Evolutionary conservation across 1,140 invertebrate genomes (phyloP).

Genomic region (Megalonaias nervosa): DNA sequence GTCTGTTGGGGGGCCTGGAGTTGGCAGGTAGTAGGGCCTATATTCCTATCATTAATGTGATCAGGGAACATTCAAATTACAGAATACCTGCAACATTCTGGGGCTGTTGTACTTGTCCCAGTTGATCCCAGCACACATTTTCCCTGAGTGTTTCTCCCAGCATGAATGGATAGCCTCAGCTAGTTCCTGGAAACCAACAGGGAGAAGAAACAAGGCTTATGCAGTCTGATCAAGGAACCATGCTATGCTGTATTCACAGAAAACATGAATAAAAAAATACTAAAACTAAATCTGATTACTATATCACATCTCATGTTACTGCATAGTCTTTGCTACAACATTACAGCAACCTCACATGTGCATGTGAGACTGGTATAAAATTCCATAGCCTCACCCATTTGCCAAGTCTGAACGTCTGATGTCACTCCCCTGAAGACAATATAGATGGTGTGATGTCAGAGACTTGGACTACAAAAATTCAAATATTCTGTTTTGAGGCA

Average conservation of each 20-base stretch:
- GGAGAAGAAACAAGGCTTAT: neutral
- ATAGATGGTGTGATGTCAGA: no score
- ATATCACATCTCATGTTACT: no score
- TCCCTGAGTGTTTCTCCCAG: slow-evolving; percentile 71
- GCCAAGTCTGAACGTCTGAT: no score
- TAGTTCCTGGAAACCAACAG: slow-evolving; percentile 60
- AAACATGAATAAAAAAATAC: neutral
- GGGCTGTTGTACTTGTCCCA: slow-evolving; percentile 74
- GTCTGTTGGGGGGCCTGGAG: no score
- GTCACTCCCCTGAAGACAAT: no score
- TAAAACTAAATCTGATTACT: neutral
- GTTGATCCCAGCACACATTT: slow-evolving; percentile 71
- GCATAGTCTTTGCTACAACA: neutral
- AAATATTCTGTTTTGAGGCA: no score
- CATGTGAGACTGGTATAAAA: no score
- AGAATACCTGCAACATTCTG: slow-evolving; percentile 72
- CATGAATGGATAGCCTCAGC: slow-evolving; percentile 68
- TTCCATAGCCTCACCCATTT: no score
- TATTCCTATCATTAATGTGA: no score
- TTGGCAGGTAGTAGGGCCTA: no score
- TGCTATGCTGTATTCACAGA: neutral
- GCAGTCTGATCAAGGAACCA: neutral
- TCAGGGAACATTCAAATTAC: neutral
- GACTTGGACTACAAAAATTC: no score
- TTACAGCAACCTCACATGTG: neutral